Evolutionary conservation across 2,113 vertebrate species (phyloP).

Genomic region (Rhynchomys soricoides): DNA sequence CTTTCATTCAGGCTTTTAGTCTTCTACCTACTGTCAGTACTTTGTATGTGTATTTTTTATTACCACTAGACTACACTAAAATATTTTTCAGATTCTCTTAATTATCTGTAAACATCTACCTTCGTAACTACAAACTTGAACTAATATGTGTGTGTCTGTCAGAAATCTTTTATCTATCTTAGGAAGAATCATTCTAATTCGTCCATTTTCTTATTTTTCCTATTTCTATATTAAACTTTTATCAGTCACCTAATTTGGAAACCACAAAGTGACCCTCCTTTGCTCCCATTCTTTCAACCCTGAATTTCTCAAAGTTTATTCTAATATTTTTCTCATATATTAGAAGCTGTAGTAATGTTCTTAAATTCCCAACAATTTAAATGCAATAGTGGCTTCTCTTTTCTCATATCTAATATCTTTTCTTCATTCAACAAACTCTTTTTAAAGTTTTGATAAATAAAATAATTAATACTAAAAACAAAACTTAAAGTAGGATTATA

Average conservation of each 20-base stretch:
- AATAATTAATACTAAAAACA: too few relatives aligned
- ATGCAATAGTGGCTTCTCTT: not conserved
- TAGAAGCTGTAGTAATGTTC: not conserved
- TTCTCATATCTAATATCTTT: not conserved
- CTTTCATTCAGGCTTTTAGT: not conserved
- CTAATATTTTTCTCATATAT: not conserved
- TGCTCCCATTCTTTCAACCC: not conserved
- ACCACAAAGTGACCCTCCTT: not conserved
- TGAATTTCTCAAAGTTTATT: not conserved
- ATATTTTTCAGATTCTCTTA: not conserved
- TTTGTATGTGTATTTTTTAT: not conserved
- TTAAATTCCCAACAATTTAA: not conserved
- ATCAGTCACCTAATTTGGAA: not conserved
- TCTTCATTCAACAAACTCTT: not conserved
- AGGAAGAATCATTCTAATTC: not conserved
- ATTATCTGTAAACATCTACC: not conserved
- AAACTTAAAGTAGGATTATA: too few relatives aligned
- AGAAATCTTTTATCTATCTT: not conserved
- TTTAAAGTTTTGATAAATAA: not conserved
- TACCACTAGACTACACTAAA: not conserved
- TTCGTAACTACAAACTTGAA: not conserved
- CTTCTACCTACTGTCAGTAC: not conserved
- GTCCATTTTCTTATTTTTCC: not conserved
- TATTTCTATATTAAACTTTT: slow-evolving; percentile 2
- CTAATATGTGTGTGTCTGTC: not conserved